phyloP scores from a whole-genome alignment of 2,797 vertebrate genomes.

The Pogonophryne albipinna region DNA sequence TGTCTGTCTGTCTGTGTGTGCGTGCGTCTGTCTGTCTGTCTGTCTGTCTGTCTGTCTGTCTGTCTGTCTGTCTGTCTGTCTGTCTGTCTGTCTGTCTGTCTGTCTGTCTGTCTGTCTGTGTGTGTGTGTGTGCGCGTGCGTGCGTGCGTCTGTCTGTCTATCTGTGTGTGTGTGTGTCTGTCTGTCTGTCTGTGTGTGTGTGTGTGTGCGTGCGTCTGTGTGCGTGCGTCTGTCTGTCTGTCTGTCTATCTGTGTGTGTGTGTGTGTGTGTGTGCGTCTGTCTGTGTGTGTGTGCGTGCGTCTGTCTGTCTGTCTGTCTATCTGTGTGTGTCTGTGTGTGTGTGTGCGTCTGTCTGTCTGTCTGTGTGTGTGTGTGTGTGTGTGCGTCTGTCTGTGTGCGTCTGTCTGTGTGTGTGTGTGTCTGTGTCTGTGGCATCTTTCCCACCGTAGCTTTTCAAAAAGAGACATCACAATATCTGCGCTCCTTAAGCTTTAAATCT shows the following conservation, averaged over 20 bases:
- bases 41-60: no score
- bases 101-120: background rate
- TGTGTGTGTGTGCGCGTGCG: no score
- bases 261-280: background rate
- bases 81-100: background rate
- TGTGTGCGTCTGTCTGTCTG: background rate
- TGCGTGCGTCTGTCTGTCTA: no score
- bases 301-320: no score
- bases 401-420: background rate
- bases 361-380: no score
- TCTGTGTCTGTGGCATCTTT: conserved; percentile 34
- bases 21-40: no score
- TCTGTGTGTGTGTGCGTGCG: background rate
- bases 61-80: no score
- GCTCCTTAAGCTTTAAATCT: conserved; percentile 40
- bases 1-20: background rate
- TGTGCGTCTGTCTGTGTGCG: background rate
- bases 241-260: background rate
- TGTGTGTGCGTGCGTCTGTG: background rate
- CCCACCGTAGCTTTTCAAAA: conserved; percentile 37
- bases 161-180: background rate
- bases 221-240: no score
- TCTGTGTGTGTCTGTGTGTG: background rate
- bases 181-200: background rate
- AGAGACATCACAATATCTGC: conserved; percentile 44